These are phyloP conservation scores for Xyliphius kryptos DNA, from an alignment of 2,113 vertebrate genomes.

Conservation along the genomic window DNA sequence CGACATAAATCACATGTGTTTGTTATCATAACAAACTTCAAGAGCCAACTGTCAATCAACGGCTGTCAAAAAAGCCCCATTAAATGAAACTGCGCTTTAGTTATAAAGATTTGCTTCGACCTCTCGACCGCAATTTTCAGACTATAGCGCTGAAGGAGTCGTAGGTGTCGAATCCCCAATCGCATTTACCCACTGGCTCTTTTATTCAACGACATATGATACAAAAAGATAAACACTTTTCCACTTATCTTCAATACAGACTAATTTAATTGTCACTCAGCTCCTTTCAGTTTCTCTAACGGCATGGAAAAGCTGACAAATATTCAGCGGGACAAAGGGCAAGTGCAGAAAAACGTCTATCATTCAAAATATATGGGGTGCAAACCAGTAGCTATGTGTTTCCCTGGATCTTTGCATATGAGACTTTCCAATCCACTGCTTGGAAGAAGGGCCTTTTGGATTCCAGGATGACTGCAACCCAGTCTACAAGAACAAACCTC, in stretches of 20 bases:
- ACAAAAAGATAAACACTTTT: constrained; percentile 29
- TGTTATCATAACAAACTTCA: constrained; percentile 15
- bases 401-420: too few relatives aligned
- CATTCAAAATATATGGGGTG: constrained; percentile 3
- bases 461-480: too few relatives aligned
- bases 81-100: background rate
- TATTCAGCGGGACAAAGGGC: constrained; percentile 28
- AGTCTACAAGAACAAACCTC: too few relatives aligned
- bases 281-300: constrained; percentile 23
- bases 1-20: constrained; percentile 20
- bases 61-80: background rate
- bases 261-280: constrained; percentile 47
- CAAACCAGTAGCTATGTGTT: too few relatives aligned
- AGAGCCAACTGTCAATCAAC: constrained; percentile 1
- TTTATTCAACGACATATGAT: constrained; percentile 34
- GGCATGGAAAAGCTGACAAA: constrained; percentile 23
- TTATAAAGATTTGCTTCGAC: constrained; percentile 35
- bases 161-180: constrained; percentile 29
- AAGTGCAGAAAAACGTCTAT: background rate
- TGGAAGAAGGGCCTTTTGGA: too few relatives aligned
- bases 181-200: constrained; percentile 41
- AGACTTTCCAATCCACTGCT: too few relatives aligned
- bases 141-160: constrained; percentile 21
- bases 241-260: constrained; percentile 39
- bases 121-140: constrained; percentile 39